Evolutionary conservation across 1,140 invertebrate species (phyloP).

Genomic region (Eupristina koningsbergeri): DNA sequence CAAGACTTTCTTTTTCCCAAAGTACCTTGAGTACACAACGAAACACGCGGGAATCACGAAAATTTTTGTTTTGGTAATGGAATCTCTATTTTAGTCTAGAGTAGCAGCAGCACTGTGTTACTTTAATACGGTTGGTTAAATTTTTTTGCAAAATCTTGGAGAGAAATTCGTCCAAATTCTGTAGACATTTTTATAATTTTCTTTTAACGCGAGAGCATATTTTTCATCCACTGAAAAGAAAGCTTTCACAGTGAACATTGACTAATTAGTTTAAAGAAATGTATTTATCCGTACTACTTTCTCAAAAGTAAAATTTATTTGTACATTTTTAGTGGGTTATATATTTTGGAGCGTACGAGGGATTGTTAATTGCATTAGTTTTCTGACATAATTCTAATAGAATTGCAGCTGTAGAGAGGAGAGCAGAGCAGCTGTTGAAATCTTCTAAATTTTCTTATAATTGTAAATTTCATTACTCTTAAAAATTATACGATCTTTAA

Average conservation of each 20-base stretch:
- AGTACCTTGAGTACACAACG: no score
- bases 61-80: not conserved
- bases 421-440: not conserved
- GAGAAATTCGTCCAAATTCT: not conserved
- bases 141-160: not conserved
- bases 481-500: conserved; percentile 11
- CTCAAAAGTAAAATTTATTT: not conserved
- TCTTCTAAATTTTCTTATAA: not conserved
- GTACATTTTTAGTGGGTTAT: not conserved
- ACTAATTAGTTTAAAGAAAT: not conserved
- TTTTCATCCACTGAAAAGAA: not conserved
- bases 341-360: not conserved
- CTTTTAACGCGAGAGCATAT: not conserved
- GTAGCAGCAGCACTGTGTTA: not conserved
- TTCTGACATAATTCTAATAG: not conserved
- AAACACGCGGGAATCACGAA: not conserved
- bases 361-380: not conserved
- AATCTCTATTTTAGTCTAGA: not conserved
- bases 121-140: not conserved
- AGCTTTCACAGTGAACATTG: not conserved
- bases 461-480: not conserved
- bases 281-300: not conserved
- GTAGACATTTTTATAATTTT: not conserved
- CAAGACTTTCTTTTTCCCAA: not conserved
- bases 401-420: not conserved